A percentile compares a stretch with the other conserved stretches of the same genome.
phyloP scores from a whole-genome alignment of 1,140 invertebrate genomes.

The Dreissena rostriformis region DNA sequence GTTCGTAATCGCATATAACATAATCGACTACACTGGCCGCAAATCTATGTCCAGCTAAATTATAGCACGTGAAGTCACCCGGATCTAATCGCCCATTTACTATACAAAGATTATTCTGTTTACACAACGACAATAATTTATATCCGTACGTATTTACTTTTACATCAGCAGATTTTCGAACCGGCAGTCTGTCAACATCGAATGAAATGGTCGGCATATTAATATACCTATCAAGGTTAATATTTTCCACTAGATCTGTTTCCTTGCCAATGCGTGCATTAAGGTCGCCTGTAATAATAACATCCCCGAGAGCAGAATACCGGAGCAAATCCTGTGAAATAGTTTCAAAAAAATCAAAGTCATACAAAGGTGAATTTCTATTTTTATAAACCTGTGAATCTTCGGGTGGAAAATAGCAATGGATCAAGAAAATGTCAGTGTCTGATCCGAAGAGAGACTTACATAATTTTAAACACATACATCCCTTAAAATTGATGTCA shows the following conservation, averaged over 20 bases:
- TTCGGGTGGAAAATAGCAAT: constrained; percentile 30
- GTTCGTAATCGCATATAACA: neutral
- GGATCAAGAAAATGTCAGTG: constrained; percentile 1
- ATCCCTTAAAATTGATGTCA: too few species aligned
- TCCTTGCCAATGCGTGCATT: constrained; percentile 9
- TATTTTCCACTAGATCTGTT: constrained; percentile 15
- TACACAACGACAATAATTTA: constrained; percentile 7
- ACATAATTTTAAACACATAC: too few species aligned
- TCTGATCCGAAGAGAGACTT: too few species aligned
- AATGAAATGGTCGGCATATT: neutral
- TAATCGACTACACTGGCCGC: constrained; percentile 23
- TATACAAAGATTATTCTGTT: constrained; percentile 5
- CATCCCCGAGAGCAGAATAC: constrained; percentile 11
- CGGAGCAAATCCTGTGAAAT: neutral
- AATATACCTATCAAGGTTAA: constrained; percentile 12
- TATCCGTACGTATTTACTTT: constrained; percentile 2
- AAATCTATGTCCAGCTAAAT: neutral
- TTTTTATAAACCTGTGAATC: constrained; percentile 26
- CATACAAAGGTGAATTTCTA: neutral
- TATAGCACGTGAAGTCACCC: constrained; percentile 19
- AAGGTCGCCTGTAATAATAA: constrained; percentile 3
- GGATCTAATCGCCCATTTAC: constrained; percentile 13
- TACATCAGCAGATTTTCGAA: neutral
- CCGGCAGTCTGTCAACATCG: neutral
- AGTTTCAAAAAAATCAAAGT: constrained; percentile 20